A percentile compares a stretch with the other conserved stretches of the same genome.
These are phyloP conservation scores for Syngnathus rostellatus DNA, from an alignment of 2,797 vertebrate genomes.

Conservation along the genomic window DNA sequence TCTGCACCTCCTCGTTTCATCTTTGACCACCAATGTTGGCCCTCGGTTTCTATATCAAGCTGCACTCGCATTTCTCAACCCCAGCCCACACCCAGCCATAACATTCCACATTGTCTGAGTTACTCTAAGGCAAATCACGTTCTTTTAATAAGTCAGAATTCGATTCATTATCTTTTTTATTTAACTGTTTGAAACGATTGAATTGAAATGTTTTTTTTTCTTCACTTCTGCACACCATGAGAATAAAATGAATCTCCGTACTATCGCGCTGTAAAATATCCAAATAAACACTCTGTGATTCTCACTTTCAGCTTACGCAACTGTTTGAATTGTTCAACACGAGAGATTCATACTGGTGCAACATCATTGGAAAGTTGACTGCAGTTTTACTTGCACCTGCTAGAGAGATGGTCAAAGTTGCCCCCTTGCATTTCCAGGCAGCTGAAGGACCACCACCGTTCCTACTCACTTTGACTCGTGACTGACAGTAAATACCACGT, in stretches of 20 bases:
- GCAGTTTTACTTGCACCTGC: neutral
- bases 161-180: neutral
- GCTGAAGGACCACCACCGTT: neutral
- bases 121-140: neutral
- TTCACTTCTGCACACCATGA: too few species aligned
- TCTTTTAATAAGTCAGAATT: neutral
- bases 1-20: slow-evolving; percentile 1
- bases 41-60: slow-evolving; percentile 32
- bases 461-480: neutral
- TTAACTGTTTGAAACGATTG: too few species aligned
- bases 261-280: too few species aligned
- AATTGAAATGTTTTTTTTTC: too few species aligned
- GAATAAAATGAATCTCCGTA: too few species aligned
- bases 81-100: neutral
- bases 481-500: neutral
- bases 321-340: too few species aligned
- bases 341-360: too few species aligned
- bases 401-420: neutral
- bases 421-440: neutral
- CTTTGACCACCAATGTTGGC: slow-evolving; percentile 30
- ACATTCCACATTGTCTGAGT: neutral
- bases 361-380: too few species aligned
- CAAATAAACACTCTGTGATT: too few species aligned
- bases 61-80: slow-evolving; percentile 11
- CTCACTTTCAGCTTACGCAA: too few species aligned